A percentile compares a stretch with the other conserved stretches of the same genome.
Conservation (phyloP, 2,888 invertebrate genomes). For the Erebia epiphron region DNA sequence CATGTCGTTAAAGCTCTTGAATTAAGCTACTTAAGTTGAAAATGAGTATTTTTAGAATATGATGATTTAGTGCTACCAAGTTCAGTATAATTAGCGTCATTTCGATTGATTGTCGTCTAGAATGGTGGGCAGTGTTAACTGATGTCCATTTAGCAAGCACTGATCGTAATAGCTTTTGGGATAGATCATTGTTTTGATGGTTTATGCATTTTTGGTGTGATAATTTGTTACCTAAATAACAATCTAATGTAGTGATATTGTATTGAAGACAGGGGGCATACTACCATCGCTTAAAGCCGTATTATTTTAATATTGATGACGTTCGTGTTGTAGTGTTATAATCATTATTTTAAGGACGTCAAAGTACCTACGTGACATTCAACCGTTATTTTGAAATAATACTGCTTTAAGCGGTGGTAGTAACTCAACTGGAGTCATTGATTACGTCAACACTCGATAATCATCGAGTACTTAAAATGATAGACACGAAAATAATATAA, state of each 20-base stretch:
- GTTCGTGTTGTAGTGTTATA: too few relatives aligned
- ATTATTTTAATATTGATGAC: too few relatives aligned
- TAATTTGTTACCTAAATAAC: conserved; percentile 63
- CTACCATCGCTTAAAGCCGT: too few relatives aligned
- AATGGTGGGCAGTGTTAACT: conserved; percentile 68
- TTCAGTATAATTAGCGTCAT: conserved; percentile 63
- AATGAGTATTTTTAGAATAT: conserved; percentile 42
- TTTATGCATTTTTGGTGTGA: conserved; percentile 69
- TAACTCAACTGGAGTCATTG: conserved; percentile 53
- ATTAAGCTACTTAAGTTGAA: background rate
- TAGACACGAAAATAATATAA: background rate
- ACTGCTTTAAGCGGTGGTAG: too few relatives aligned
- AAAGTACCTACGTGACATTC: too few relatives aligned
- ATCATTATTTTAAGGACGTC: too few relatives aligned
- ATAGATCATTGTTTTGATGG: conserved; percentile 69
- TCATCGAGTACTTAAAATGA: background rate
- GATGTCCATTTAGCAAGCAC: conserved; percentile 63
- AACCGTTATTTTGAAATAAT: too few relatives aligned
- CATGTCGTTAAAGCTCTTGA: background rate
- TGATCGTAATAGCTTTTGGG: conserved; percentile 68
- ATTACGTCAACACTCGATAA: conserved; percentile 62
- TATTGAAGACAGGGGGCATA: too few relatives aligned
- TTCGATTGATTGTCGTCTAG: conserved; percentile 59
- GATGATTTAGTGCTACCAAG: conserved; percentile 70
- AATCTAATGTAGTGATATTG: conserved; percentile 20